A percentile compares a stretch with the other conserved stretches of the same genome.
Conservation (phyloP, 2,888 invertebrate species). For the Aradus depressus region DNA sequence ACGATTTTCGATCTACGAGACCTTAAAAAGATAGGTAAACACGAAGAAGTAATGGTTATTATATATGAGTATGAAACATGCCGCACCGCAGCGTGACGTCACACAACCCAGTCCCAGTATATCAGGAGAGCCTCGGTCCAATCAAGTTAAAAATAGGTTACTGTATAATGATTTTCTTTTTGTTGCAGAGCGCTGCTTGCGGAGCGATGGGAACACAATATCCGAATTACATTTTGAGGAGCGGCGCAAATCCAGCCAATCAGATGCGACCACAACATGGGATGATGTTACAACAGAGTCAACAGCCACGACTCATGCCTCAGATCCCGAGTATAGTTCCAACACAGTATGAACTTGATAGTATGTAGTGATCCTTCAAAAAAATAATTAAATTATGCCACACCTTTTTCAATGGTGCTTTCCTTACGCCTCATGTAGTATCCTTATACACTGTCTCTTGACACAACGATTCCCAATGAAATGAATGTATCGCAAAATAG, state of each 20-base stretch:
- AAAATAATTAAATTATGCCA: neutral
- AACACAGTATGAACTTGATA: constrained; percentile 34
- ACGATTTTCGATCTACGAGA: too few species aligned
- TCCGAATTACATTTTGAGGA: constrained; percentile 22
- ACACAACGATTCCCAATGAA: too few species aligned
- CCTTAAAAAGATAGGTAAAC: too few species aligned
- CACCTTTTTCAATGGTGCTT: too few species aligned
- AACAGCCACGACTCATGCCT: constrained; percentile 34
- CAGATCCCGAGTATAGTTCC: constrained; percentile 36
- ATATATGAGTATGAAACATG: too few species aligned
- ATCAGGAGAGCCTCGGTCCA: neutral
- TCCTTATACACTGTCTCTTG: too few species aligned
- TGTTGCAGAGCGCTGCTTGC: constrained; percentile 23
- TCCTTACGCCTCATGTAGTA: too few species aligned
- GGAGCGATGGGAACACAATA: constrained; percentile 25
- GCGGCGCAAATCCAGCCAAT: constrained; percentile 22
- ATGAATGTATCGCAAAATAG: too few species aligned
- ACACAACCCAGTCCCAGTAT: too few species aligned
- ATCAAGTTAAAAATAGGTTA: constrained; percentile 4
- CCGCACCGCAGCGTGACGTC: too few species aligned
- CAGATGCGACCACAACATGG: constrained; percentile 26
- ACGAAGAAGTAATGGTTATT: too few species aligned
- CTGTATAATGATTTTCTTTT: constrained; percentile 1
- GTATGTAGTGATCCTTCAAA: constrained; percentile 26
- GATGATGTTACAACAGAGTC: constrained; percentile 25